Evolutionary conservation across 2,888 invertebrate genomes (phyloP).

Genomic region (Cataglyphis rosenhaueri): DNA sequence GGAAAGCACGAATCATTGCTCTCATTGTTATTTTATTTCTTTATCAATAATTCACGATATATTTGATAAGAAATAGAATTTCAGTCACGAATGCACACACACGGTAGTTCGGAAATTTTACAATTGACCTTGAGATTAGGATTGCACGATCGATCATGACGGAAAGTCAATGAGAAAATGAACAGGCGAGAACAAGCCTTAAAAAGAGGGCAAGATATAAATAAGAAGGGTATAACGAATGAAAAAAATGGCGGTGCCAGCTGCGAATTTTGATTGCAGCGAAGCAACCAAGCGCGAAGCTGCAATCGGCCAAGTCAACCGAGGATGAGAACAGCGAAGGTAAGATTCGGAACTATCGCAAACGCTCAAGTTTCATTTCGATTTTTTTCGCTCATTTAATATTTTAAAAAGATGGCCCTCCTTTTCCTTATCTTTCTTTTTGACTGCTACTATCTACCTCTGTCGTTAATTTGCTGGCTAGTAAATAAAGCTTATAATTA

Average conservation of each 20-base stretch:
- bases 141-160: conserved; percentile 4
- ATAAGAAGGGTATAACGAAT: conserved; percentile 54
- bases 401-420: neutral
- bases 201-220: conserved; percentile 18
- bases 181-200: neutral
- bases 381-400: conserved; percentile 66
- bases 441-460: conserved; percentile 11
- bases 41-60: neutral
- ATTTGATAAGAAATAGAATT: neutral
- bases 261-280: conserved; percentile 85
- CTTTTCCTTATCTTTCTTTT: neutral
- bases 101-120: neutral
- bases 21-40: neutral
- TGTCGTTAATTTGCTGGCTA: conserved; percentile 36
- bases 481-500: conserved; percentile 20
- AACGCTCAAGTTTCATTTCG: conserved; percentile 65
- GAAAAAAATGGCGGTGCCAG: conserved; percentile 79
- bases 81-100: neutral
- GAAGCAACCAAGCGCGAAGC: conserved; percentile 85
- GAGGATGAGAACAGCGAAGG: conserved; percentile 85
- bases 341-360: conserved; percentile 79
- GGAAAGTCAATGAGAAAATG: neutral
- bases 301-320: conserved; percentile 85
- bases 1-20: neutral
- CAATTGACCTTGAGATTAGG: neutral